These are phyloP conservation scores for Meloidogyne chitwoodi DNA, from an alignment of 1,140 invertebrate species.

Conservation along the genomic window DNA sequence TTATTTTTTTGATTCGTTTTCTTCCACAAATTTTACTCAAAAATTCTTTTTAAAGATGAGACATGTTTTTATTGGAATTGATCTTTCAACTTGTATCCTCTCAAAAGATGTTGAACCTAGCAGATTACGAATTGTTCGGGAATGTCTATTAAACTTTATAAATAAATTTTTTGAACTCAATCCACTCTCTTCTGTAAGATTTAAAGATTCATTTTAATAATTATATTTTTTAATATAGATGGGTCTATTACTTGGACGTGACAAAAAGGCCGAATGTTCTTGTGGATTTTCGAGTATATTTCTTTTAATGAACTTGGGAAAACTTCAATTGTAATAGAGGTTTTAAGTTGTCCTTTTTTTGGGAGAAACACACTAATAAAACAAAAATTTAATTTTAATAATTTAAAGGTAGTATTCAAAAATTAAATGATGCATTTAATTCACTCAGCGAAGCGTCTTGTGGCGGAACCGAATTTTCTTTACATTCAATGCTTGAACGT, in stretches of 20 bases:
- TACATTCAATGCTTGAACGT: constrained; percentile 18
- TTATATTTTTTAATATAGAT: neutral
- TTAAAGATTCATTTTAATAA: too few relatives aligned
- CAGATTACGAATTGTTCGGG: constrained; percentile 18
- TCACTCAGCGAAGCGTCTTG: constrained; percentile 14
- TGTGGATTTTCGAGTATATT: constrained; percentile 21
- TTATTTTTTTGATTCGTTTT: neutral
- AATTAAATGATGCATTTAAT: constrained; percentile 17
- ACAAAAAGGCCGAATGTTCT: constrained; percentile 29
- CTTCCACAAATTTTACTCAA: neutral
- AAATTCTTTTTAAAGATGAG: constrained; percentile 21
- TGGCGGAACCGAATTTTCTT: constrained; percentile 32
- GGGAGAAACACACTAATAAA: neutral
- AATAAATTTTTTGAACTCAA: constrained; percentile 36
- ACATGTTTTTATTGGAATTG: constrained; percentile 23
- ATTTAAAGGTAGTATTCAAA: constrained; percentile 14
- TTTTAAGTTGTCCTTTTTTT: too few relatives aligned
- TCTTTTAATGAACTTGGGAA: neutral
- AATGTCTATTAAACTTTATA: constrained; percentile 10
- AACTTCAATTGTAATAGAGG: too few relatives aligned
- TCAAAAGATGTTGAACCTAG: constrained; percentile 25
- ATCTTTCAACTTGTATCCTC: constrained; percentile 30
- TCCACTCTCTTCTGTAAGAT: constrained; percentile 23
- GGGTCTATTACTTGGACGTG: constrained; percentile 21
- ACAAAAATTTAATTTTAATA: neutral